Evolutionary conservation across 2,888 invertebrate species (phyloP).

Genomic region (Oligia latruncula): DNA sequence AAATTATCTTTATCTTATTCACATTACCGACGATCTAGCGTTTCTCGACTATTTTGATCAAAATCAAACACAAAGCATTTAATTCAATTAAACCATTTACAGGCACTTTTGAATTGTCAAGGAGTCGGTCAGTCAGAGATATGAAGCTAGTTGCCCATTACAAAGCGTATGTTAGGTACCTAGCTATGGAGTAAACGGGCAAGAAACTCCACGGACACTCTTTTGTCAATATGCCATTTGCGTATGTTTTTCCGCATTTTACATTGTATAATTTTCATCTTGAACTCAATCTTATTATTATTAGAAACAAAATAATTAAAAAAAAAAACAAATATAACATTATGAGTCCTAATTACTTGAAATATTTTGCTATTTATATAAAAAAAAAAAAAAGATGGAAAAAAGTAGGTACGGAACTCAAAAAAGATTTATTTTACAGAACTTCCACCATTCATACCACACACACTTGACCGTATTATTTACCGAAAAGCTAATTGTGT

Average conservation of each 20-base stretch:
- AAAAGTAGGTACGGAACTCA: no score
- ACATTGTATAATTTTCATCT: not conserved
- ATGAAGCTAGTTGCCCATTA: no score
- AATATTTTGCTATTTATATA: not conserved
- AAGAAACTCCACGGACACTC: no score
- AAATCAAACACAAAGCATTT: not conserved
- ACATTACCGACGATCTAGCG: not conserved
- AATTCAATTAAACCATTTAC: no score
- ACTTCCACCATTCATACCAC: not conserved
- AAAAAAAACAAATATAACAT: not conserved
- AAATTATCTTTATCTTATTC: not conserved
- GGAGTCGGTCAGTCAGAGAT: no score
- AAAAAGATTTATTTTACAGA: conserved; percentile 33
- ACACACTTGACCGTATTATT: conserved; percentile 57
- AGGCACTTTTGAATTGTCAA: no score
- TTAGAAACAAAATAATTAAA: no score
- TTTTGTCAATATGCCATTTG: not conserved
- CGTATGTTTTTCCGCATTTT: no score
- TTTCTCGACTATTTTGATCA: not conserved
- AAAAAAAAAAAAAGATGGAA: not conserved
- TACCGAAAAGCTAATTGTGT: conserved; percentile 73
- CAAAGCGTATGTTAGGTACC: no score
- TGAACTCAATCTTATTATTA: no score
- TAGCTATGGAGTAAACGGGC: no score
- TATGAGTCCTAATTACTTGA: not conserved